Base-by-base conservation (phyloP, 2,888 invertebrate species). In the Drosophila quasianomalipes region DNA sequence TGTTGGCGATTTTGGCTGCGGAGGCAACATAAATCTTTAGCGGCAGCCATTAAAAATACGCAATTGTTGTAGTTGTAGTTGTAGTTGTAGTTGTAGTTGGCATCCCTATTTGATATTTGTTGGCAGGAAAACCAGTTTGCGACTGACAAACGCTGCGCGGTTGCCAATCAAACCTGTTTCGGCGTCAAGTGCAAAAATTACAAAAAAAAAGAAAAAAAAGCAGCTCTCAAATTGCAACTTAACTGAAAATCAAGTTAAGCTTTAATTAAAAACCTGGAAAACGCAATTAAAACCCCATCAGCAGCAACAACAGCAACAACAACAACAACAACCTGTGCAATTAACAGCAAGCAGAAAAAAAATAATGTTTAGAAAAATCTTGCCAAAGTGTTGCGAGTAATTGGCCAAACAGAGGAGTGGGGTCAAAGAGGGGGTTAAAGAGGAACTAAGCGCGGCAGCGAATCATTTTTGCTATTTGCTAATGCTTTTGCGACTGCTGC, bases 201-300 rank as follows among this genome's bases (percentile, higher is more conserved):
- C 16, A 26, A 22, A 22, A 33, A 81, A 75, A 65, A 69, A 7
- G 2, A 54, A 22, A 57, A 57, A 39, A 82, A 84, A 82, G 68
- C 81, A 76, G 72, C 81, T 82, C 76, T 79, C 59, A 82, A 89
- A 85, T 84, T 88, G 83, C 90, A 89, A 83, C 84, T 85, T 81
- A 83, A 82, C 83, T 84, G 80, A 87, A 85, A 88, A 88, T 88
- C 90, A 84, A 88, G 90, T 88, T 88, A 81, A 80, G 84, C 84
- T 87, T 87, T 88, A 88, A 88, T 88, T 88, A 88, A 88, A 88
- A 89, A 87, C 82, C 88, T 88, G 88, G 88, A 88, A 87, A 80
- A 88, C 74, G 89, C 86, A 89, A 85, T 85, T 88, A 89, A 85
- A 80, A 67, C 58, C 49, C 49, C 62, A 60, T 35, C 68, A 76